Evolutionary conservation across 2,113 vertebrate genomes (phyloP), one percentile per base, ranked within the genome.

Genomic region (Callionymus lyra): DNA sequence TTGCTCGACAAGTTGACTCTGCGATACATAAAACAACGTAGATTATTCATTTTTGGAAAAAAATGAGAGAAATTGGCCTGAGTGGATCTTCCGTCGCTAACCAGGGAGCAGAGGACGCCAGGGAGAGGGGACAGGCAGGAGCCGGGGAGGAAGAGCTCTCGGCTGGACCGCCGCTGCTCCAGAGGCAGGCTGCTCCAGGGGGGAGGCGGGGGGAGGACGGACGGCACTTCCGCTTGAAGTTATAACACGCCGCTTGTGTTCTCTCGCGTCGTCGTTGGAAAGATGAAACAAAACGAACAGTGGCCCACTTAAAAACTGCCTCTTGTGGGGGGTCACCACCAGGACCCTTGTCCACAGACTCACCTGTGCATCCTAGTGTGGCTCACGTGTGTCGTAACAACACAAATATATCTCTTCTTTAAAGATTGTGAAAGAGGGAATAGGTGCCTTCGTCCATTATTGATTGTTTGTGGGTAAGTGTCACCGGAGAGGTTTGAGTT

Each of bases 1-100:
- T 27, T 27, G 4, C 21, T 8, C 4, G 21, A 27, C 21, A 27
- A 27, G 21, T 27, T 27, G 8, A 27, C 21, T 27, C 8, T 4
- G 21, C 21, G 4, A 27, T 27, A 11, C 12, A 11, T 9, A 16
- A 13, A 2, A 38, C 14, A 10, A 38, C 37, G 17, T n/a, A n/a
- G 13, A 12, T 41, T 21, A 2, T 45, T 44, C 12, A 36, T 16
- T 46, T 40, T 47, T 21, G 13, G 42, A 27, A 27, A 27, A 84
- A 81, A 69, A 86, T 86, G 85, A 82, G 74, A 81, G 79, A 58
- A 68, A 62, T 63, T 70, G 64, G 56, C 68, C 70, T 16, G 58
- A 74, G 68, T 49, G 67, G 64, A 76, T 72, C 63, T 68, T 54
- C 57, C 53, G 76, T 67, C 64, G 69, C 76, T 74, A 76, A 75